Conservation (phyloP, 2,888 invertebrate species). For the Oasisia sp. region DNA sequence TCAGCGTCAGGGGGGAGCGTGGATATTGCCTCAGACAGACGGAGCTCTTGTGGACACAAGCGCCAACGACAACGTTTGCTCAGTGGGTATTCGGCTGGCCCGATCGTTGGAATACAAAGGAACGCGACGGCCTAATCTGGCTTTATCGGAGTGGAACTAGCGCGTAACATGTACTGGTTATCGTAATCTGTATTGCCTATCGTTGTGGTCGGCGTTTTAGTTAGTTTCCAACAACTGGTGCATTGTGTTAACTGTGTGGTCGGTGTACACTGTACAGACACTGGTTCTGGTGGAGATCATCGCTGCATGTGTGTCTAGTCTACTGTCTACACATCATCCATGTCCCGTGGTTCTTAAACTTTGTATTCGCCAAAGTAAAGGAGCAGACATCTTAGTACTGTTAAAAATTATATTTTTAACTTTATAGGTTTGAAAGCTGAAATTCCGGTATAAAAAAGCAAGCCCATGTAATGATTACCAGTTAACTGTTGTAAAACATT, state of each 20-base stretch:
- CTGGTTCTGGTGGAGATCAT: background rate
- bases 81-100: background rate
- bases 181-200: background rate
- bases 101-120: background rate
- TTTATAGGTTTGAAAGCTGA: background rate
- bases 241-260: background rate
- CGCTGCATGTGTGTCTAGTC: background rate
- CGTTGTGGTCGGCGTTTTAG: background rate
- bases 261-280: background rate
- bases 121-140: background rate
- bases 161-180: slow-evolving; percentile 6
- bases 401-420: background rate
- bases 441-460: background rate
- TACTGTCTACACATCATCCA: too few species aligned
- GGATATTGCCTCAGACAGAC: background rate
- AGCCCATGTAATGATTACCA: background rate
- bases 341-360: background rate
- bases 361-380: background rate
- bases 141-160: background rate
- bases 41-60: background rate
- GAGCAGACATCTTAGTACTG: background rate
- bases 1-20: background rate
- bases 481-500: too few species aligned
- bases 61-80: background rate
- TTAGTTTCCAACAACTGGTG: background rate